Evolutionary conservation across 2,797 vertebrate genomes (phyloP).

Genomic region (Onychomys leucogaster): DNA sequence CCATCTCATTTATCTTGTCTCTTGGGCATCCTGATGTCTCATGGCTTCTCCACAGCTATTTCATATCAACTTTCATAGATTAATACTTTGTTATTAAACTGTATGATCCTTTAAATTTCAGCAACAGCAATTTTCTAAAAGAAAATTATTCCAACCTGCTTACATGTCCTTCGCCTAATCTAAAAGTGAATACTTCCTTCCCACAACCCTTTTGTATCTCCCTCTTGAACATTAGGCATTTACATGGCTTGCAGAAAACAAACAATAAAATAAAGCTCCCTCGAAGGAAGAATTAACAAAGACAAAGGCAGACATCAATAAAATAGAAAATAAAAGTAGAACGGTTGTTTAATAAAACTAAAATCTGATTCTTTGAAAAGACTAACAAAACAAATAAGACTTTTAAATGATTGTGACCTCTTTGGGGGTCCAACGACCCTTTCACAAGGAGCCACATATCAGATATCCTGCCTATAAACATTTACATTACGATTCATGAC

Average conservation of each 20-base stretch:
- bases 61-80: background rate
- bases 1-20: background rate
- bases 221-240: background rate
- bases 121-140: background rate
- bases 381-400: background rate
- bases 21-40: background rate
- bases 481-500: background rate
- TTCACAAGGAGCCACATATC: background rate
- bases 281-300: background rate
- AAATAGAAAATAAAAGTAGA: background rate
- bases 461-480: background rate
- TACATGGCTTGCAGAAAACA: background rate
- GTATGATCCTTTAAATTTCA: background rate
- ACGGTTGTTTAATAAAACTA: background rate
- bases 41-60: background rate
- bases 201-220: background rate
- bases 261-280: background rate
- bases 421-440: background rate
- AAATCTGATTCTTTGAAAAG: background rate
- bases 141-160: background rate
- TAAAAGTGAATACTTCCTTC: background rate
- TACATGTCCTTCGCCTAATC: background rate
- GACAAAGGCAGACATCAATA: background rate
- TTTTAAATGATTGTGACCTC: background rate
- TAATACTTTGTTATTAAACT: background rate